A percentile compares a stretch with the other conserved stretches of the same genome.
Conservation (phyloP, 2,113 vertebrate species). For the Bombycilla garrulus region DNA sequence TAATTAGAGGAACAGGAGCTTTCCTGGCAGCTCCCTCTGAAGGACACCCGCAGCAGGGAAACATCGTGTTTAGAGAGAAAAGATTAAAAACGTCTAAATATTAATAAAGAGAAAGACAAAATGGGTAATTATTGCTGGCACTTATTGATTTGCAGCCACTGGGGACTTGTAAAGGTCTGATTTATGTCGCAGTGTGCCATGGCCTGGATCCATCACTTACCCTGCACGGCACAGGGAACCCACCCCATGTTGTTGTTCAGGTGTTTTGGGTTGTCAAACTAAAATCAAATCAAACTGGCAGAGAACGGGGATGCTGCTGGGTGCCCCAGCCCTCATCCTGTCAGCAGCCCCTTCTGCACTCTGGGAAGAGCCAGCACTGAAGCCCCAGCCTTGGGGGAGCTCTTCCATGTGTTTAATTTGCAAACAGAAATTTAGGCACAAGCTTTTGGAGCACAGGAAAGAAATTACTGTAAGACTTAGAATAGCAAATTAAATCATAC, state of each 20-base stretch:
- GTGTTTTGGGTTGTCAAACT: background rate
- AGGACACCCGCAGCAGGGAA: background rate
- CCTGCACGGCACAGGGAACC: background rate
- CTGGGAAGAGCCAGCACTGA: background rate
- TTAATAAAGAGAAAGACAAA: slow-evolving; percentile 24
- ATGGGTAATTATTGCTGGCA: background rate
- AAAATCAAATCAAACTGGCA: background rate
- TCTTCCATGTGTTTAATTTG: background rate
- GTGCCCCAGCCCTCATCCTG: background rate
- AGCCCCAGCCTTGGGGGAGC: background rate
- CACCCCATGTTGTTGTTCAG: background rate
- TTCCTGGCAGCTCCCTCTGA: background rate
- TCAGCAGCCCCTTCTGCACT: accelerated
- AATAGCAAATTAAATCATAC: background rate
- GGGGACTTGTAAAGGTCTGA: background rate
- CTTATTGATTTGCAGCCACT: background rate
- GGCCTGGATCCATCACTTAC: background rate
- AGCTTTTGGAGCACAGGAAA: background rate
- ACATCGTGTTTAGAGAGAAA: background rate
- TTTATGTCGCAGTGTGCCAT: background rate
- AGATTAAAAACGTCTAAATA: background rate
- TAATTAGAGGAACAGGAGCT: background rate
- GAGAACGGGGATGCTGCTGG: background rate
- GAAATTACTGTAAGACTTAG: background rate
- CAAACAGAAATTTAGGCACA: background rate